Percentiles rank a stretch among this genome's conserved stretches.
phyloP scores from a whole-genome alignment of 2,888 invertebrate genomes.

The Drosophila pegasa region DNA sequence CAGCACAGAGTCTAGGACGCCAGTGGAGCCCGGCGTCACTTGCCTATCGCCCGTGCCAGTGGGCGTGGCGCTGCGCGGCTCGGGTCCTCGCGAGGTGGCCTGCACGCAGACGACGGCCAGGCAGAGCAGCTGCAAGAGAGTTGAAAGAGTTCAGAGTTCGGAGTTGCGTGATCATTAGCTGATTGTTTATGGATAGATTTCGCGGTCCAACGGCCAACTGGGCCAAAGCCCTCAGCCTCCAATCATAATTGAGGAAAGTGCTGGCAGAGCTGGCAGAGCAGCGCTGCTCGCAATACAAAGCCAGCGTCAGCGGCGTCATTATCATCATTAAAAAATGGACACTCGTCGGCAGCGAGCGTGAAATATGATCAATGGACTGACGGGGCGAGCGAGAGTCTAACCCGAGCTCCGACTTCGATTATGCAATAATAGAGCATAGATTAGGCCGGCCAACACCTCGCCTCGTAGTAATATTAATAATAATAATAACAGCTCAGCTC shows the following conservation, averaged over 20 bases:
- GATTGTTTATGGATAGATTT: slow-evolving; percentile 76
- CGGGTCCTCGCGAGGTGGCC: slow-evolving; percentile 49
- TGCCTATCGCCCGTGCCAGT: slow-evolving; percentile 25
- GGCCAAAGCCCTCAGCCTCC: slow-evolving; percentile 71
- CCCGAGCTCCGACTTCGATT: slow-evolving; percentile 52
- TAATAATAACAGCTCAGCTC: background rate
- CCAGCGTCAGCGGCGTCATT: slow-evolving; percentile 63
- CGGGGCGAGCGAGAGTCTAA: slow-evolving; percentile 1
- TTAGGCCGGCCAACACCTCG: slow-evolving; percentile 50
- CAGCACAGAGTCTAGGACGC: slow-evolving; percentile 69
- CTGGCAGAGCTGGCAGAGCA: too few species aligned
- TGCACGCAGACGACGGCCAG: slow-evolving; percentile 54
- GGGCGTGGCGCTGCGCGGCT: slow-evolving; percentile 55
- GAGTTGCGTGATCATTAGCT: slow-evolving; percentile 60
- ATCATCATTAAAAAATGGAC: slow-evolving; percentile 74
- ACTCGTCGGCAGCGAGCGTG: slow-evolving; percentile 68
- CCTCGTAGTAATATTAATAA: background rate
- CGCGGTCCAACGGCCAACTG: slow-evolving; percentile 68
- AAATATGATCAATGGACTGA: slow-evolving; percentile 72
- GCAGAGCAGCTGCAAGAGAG: slow-evolving; percentile 53
- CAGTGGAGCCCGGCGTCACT: slow-evolving; percentile 47
- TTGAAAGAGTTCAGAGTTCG: slow-evolving; percentile 9
- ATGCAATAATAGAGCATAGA: slow-evolving; percentile 68
- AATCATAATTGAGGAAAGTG: slow-evolving; percentile 72
- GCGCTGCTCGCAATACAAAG: slow-evolving; percentile 53